Conservation (phyloP, 2,888 invertebrate genomes). For the Pterostichus madidus region DNA sequence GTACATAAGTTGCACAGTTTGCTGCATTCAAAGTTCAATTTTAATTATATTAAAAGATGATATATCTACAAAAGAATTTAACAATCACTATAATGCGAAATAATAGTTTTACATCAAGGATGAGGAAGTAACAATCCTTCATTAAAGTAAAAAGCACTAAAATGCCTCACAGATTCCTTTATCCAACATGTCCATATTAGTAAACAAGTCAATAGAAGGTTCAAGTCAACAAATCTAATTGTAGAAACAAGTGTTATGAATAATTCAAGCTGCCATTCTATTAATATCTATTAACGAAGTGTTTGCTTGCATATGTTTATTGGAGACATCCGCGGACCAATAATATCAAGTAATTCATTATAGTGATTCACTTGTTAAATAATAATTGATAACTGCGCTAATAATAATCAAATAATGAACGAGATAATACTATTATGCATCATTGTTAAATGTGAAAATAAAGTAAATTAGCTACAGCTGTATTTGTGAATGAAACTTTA, state of each 20-base stretch:
- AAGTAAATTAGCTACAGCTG: neutral
- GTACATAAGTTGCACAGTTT: too few relatives aligned
- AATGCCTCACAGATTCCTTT: neutral
- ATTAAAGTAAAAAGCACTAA: conserved; percentile 3
- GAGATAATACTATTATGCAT: conserved; percentile 21
- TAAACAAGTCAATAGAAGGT: conserved; percentile 53
- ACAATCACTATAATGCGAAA: too few relatives aligned
- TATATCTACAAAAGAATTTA: too few relatives aligned
- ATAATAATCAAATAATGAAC: conserved; percentile 31
- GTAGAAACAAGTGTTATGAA: conserved; percentile 59
- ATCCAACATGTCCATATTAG: conserved; percentile 45
- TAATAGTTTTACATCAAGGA: neutral
- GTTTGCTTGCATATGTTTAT: conserved; percentile 34
- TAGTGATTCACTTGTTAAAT: conserved; percentile 25
- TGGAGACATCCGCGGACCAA: conserved; percentile 7
- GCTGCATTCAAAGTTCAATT: too few relatives aligned
- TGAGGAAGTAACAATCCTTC: neutral
- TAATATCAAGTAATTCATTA: conserved; percentile 7
- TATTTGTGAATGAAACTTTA: conserved; percentile 9
- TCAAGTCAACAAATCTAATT: conserved; percentile 59
- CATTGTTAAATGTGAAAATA: conserved; percentile 6
- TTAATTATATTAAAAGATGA: too few relatives aligned
- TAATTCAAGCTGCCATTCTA: conserved; percentile 60
- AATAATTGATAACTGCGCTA: conserved; percentile 14
- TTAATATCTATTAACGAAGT: conserved; percentile 65